Evolutionary conservation across 2,797 vertebrate species (phyloP), one percentile per base, ranked within the genome.

Genomic region (Takifugu rubripes): DNA sequence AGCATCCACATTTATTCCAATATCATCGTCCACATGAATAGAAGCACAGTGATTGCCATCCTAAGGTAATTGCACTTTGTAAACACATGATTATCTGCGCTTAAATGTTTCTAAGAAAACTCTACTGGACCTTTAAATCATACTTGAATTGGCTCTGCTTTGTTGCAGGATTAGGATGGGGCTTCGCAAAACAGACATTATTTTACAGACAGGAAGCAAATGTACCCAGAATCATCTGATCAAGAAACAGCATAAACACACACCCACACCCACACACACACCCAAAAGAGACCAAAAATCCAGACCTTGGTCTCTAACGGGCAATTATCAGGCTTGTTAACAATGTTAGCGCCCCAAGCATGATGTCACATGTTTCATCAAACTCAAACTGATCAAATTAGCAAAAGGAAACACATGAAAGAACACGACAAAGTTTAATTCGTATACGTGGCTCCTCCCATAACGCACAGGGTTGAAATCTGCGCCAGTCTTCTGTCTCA

Each of bases 121-220:
- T 40, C 36, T 3, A 40, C 36, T 6, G 10, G 12, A 40, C 12
- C 12, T 14, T 17, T 7, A 21, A 36, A 24, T 25, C 21, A 40
- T 46, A 43, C 3, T 44, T 14, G 33, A 27, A 24, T 27, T 11
- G 25, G 47, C 36, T 52, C 27, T 64, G 31, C 27, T 25, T 8
- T 68, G 31, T 64, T 17, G 17, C 44, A 0, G 15, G 46, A 12
- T 43, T 11, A 53, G 6, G 25, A 67, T 66, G 67, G 61, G 51
- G 14, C 64, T 59, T 53, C 54, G 51, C 9, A 56, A 49, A 49
- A 66, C 45, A 60, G 48, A 43, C 27, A 45, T 43, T 50, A 61
- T 66, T 65, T 72, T 31, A 47, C 25, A 40, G 54, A 62, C 51
- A 76, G 76, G 70, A 74, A 77, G 65, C 52, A 72, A 57, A 31